Base-by-base conservation (phyloP, 1,140 invertebrate species). In the Cotesia typhae region DNA sequence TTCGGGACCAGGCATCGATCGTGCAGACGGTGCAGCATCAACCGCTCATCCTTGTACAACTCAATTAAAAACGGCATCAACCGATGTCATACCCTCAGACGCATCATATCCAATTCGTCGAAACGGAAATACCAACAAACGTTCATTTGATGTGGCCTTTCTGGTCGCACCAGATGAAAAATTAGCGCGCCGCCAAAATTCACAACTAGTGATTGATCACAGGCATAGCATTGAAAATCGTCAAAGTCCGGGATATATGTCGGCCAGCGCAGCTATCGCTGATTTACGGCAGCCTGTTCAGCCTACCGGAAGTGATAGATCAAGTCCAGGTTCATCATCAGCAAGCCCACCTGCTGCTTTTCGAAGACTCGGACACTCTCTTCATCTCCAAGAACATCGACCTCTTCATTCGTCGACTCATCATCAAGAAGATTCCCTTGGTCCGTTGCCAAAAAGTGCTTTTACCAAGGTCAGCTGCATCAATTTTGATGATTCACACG, bases 111-210 rank as follows among this genome's bases (percentile, higher is more conserved):
- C 85, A 9, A 61, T 84, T 2, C 85, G 85, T 28, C 79, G 66
- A 3, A 67, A 67, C n/a, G 66, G 66, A 66, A 67, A 84, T 17
- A 76, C 85, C 5, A 82, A 87, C 4, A 95, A 95, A 77, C 85
- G 94, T 12, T 93, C 94, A 9, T 96, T 96, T 77, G 94, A 96
- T 80, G 94, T 96, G 0, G 94, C 94, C 1, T 96, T 96, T 74
- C 84, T 96, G 4, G 94, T 95, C 86, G 92, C 94, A 78, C 94
- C 94, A 2, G 94, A 95, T 76, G 94, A 95, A 67, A 93, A 94
- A 78, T 81, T 92, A 55, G 90, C 91, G 51, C 89, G 91, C 63
- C 91, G 92, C 76, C 90, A 78, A 80, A 61, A 61, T 79, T 51
- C 82, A 81, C 1, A 81, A 81, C 61, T 82, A 83, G 59, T 65